Base-by-base conservation (phyloP, 1,140 invertebrate species). In the Nymphalis io region DNA sequence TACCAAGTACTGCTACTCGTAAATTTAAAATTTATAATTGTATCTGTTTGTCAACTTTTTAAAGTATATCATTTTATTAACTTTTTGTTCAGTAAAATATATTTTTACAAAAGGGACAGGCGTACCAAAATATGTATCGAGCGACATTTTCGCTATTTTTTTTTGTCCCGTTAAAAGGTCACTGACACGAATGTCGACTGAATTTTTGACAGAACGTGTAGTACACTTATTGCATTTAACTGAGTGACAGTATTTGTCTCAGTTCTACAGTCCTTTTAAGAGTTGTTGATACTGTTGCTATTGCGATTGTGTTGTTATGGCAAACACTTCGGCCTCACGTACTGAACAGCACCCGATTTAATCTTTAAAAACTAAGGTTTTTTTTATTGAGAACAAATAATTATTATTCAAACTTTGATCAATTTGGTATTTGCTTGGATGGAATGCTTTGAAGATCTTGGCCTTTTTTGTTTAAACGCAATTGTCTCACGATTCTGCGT, bases 91-190 rank as follows among this genome's bases (percentile, higher is more conserved):
- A 51, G 8, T 18, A 16, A 48, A 4, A 51, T 51, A 20, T 27
- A 55, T 55, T 55, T 27, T 23, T 27, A 55, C 16, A 63, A 53
- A 63, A 63, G 60, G 44, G 39, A 16, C 11, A 63, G 51, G 1
- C 1, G 5, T 10, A 18, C 10, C 33, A 27, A n/a, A 38, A 63
- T 53, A 63, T 53, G 27, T 53, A 38, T 20, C 23, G 39, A 27
- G 65, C 57, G 27, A 68, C 65, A 68, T 60, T 60, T 60, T 67
- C 51, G 57, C 57, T n/a, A 67, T 16, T 38, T 62, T 68, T 51
- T 27, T 68, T 68, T 68, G 57, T 68, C 57, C 65, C 57, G 65
- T 51, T 68, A 68, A 61, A n/a, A 40, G 66, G 59, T 68, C 59
- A 61, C 15, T 33, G 66, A 61, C 66, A 55, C 66, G 48, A 46